phyloP scores from a whole-genome alignment of 1,140 invertebrate species.

The Lethrus apterus region DNA sequence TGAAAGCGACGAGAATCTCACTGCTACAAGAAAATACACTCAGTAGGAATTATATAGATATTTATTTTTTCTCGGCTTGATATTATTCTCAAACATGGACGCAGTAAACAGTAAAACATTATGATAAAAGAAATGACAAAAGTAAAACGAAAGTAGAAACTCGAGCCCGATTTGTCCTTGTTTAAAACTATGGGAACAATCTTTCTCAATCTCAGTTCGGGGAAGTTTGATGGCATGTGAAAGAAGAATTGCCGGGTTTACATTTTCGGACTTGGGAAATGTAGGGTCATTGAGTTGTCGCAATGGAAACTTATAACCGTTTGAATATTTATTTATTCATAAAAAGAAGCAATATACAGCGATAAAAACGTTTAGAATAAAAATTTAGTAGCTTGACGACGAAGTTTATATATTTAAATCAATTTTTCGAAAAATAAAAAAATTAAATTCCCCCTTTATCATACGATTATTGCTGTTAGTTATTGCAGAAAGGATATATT shows the following conservation, averaged over 20 bases:
- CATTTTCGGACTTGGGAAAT: constrained; percentile 21
- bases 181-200: constrained; percentile 32
- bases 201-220: constrained; percentile 31
- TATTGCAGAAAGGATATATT: too few relatives aligned
- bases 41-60: constrained; percentile 21
- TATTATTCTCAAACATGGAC: constrained; percentile 14
- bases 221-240: constrained; percentile 31
- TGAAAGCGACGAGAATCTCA: background rate
- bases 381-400: too few relatives aligned
- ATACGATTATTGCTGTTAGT: too few relatives aligned
- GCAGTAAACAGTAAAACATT: constrained; percentile 20
- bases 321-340: too few relatives aligned
- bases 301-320: too few relatives aligned
- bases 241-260: constrained; percentile 27
- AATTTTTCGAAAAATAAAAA: too few relatives aligned
- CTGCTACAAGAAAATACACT: constrained; percentile 19
- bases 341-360: too few relatives aligned
- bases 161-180: constrained; percentile 22
- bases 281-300: constrained; percentile 24
- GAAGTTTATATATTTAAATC: too few relatives aligned
- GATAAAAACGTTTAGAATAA: too few relatives aligned
- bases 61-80: constrained; percentile 20
- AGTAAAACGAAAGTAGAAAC: constrained; percentile 26
- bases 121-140: constrained; percentile 27
- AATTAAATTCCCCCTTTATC: too few relatives aligned